Base-by-base conservation (phyloP, 2,113 vertebrate species). In the Todiramphus saurophagus region DNA sequence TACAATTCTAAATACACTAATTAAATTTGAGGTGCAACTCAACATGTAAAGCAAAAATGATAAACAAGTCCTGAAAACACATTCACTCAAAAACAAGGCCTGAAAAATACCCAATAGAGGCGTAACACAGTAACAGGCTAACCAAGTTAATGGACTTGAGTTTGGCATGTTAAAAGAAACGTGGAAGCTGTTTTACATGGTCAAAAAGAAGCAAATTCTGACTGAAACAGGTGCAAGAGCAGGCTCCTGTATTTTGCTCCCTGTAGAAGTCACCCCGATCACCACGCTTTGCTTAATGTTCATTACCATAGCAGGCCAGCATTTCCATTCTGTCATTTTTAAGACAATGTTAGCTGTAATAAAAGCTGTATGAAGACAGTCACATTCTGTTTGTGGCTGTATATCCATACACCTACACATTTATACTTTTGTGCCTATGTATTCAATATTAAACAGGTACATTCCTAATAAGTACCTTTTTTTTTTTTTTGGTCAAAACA, bases 361-460 rank as follows among this genome's bases (percentile, higher is more conserved):
- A 55, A 87, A 73, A 95, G 78, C 37, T 73, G 17, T 83, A 76
- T 73, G 67, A 85, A 94, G 62, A 88, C 79, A 78, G 93, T 95
- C 95, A 96, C 96, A 94, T 90, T 93, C 79, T 86, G 68, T 81
- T 94, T 93, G 86, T 93, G 77, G 53, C 60, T 94, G 50, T 66
- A 84, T 78, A 69, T 91, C 59, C 70, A 83, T 66, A 81, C 27
- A 89, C 31, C 63, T 87, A 92, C 28, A 68, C 48, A 68, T 72
- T 43, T 82, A 86, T 35, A 75, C 39, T 68, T 87, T 53, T 81
- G 72, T 88, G 90, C 43, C 87, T 90, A 83, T 55, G 43, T 51
- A 84, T 76, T 95, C 75, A 82, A 35, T 87, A 91, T 83, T 83
- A 56, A 96, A 64, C 59, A 96, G 96, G 94, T 93, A 96, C 95